Conservation (phyloP, 2,113 vertebrate genomes). For the Malurus elegans region DNA sequence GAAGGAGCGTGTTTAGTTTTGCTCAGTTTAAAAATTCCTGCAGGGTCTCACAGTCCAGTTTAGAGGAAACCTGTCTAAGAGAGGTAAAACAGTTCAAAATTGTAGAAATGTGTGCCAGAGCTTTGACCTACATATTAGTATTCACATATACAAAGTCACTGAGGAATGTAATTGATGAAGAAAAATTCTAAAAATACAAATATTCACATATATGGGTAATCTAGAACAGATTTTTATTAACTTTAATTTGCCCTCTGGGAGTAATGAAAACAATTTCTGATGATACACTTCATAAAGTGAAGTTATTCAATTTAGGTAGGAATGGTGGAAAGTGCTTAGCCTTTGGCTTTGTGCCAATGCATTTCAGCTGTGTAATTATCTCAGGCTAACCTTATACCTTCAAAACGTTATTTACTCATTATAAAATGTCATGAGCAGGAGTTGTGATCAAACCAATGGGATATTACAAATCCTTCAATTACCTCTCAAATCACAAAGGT, state of each 20-base stretch:
- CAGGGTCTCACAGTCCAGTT: neutral
- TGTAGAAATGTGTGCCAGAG: neutral
- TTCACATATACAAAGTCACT: neutral
- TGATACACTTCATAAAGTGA: slow-evolving; percentile 31
- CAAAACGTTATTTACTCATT: slow-evolving; percentile 38
- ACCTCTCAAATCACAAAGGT: neutral
- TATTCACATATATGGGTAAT: neutral
- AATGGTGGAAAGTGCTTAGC: slow-evolving; percentile 11
- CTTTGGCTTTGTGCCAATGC: slow-evolving; percentile 26
- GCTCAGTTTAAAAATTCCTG: neutral
- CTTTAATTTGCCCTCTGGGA: slow-evolving; percentile 30
- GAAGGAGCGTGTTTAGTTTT: neutral
- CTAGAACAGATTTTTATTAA: slow-evolving; percentile 47
- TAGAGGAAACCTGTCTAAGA: neutral
- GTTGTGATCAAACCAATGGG: neutral
- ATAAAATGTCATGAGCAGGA: neutral
- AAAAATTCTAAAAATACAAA: slow-evolving; percentile 24
- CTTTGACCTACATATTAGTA: fast-evolving
- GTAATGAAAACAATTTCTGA: slow-evolving; percentile 36
- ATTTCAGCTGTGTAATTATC: slow-evolving; percentile 51
- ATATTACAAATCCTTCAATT: neutral
- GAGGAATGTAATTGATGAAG: neutral
- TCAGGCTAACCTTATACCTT: slow-evolving; percentile 16
- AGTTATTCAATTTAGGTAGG: slow-evolving; percentile 25
- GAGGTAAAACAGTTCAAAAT: neutral